Percentiles rank a stretch among this genome's conserved stretches.
Conservation (phyloP, 2,888 invertebrate species). For the Drosophila macrospina region DNA sequence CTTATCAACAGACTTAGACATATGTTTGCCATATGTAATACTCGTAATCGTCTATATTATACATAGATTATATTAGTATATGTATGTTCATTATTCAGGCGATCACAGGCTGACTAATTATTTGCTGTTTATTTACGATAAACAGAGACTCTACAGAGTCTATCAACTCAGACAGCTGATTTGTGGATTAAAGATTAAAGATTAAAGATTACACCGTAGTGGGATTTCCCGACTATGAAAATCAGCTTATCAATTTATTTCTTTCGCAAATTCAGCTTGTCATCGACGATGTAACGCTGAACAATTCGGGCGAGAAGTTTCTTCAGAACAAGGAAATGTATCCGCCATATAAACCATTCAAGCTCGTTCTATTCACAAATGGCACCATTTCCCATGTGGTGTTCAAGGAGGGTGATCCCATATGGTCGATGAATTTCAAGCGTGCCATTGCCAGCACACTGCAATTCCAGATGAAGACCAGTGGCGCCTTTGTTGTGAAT, state of each 20-base stretch:
- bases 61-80: no score
- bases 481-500: conserved; percentile 85
- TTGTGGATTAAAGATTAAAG: not conserved
- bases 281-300: conserved; percentile 84
- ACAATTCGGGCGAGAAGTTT: conserved; percentile 85
- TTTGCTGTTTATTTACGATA: conserved; percentile 43
- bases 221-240: conserved; percentile 51
- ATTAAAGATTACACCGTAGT: conserved; percentile 26
- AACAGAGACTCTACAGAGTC: conserved; percentile 21
- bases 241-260: not conserved
- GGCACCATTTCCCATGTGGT: conserved; percentile 83
- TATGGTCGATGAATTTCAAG: conserved; percentile 90
- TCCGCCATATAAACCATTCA: conserved; percentile 85
- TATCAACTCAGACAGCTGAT: conserved; percentile 44
- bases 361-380: conserved; percentile 82
- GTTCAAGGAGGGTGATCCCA: conserved; percentile 86
- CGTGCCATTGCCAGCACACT: conserved; percentile 89
- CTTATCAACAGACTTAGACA: conserved; percentile 56
- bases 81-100: conserved; percentile 11
- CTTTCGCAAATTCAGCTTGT: conserved; percentile 75
- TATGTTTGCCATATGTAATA: conserved; percentile 48
- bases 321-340: conserved; percentile 85
- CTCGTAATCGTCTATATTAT: not conserved
- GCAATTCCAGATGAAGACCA: conserved; percentile 86
- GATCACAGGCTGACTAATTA: conserved; percentile 43